Base-by-base conservation (phyloP, 1,140 invertebrate species). In the Dendrolimus punctatus region DNA sequence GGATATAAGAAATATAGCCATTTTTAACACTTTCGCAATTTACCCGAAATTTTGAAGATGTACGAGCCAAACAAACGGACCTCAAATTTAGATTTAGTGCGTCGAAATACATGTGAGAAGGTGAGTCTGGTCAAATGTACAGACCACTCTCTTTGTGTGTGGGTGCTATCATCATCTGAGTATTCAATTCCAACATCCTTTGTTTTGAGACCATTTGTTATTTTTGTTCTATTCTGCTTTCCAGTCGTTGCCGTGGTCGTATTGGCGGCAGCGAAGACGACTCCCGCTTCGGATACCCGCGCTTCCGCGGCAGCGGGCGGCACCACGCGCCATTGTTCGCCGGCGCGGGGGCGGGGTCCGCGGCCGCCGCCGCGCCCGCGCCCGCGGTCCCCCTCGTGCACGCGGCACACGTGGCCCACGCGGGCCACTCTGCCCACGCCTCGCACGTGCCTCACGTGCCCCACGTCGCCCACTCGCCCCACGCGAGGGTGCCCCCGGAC, bases 281-380 rank as follows among this genome's bases (percentile, higher is more conserved):
- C 66, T 89, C 93, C 66, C 94, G 95, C 76, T 92, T 94, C 66
- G 71, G 67, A 8, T 95, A 95, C 85, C 92, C 92, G 66, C 90
- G 94, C 64, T 96, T 94, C 82, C 89, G 94, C 66, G 93, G 93
- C 58, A 88, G 91, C 62, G 75, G 72, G 51, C 88, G 90, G 59
- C 90, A 92, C 70, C 90, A 92, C 59, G 71, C 78, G 48, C 61
- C 77, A 71, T 64, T 89, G 85, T 87, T 88, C 85, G 60, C 61
- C 8, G 60, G 40, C 36, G 49, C 55, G 40, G 48, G 40, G 44
- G 48, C 49, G 10, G 53, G 49, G 71, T 75, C 60, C 66, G 70
- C 60, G 88, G 90, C 69, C 85, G 77, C 57, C 71, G 76, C 64
- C 87, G 90, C 69, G 87, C 90, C 60, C 91, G 89, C 90, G 68